Conservation (phyloP, 2,888 invertebrate species). For the Acronicta leporina region DNA sequence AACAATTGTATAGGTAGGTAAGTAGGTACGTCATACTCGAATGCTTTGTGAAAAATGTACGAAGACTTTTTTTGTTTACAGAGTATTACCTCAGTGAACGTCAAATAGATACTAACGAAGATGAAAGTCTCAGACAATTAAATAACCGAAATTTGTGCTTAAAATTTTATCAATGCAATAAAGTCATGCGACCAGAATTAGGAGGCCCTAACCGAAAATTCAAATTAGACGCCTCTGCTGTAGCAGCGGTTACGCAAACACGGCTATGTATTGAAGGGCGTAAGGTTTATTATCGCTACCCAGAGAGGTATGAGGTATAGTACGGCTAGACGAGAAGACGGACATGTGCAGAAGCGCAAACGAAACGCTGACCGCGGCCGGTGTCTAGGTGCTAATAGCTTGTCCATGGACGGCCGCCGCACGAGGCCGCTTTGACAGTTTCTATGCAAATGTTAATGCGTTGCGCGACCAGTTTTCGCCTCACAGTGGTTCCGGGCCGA, state of each 20-base stretch:
- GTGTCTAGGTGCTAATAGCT: constrained; percentile 81
- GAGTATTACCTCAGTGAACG: constrained; percentile 45
- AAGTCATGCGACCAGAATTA: constrained; percentile 32
- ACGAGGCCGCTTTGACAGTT: constrained; percentile 85
- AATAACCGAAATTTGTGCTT: constrained; percentile 55
- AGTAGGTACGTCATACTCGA: constrained; percentile 8
- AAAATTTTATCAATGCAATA: constrained; percentile 58
- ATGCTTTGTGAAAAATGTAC: constrained; percentile 15
- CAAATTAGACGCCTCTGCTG: constrained; percentile 51
- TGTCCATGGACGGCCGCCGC: constrained; percentile 65
- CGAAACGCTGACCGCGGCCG: constrained; percentile 61
- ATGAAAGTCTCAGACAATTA: constrained; percentile 58
- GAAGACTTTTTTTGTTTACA: constrained; percentile 47
- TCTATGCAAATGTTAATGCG: constrained; percentile 88
- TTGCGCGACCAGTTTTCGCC: constrained; percentile 85
- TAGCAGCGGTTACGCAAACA: constrained; percentile 24
- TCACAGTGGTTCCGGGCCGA: constrained; percentile 84
- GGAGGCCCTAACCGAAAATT: constrained; percentile 61
- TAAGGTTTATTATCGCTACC: constrained; percentile 60
- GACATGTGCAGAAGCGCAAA: constrained; percentile 68
- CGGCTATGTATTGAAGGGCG: constrained; percentile 42
- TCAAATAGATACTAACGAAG: constrained; percentile 48
- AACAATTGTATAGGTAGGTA: constrained; percentile 7
- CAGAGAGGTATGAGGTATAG: constrained; percentile 46
- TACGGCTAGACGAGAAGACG: constrained; percentile 44